A percentile compares a stretch with the other conserved stretches of the same genome.
Evolutionary conservation across 2,113 vertebrate species (phyloP).

Genomic region (Silurus glanis): DNA sequence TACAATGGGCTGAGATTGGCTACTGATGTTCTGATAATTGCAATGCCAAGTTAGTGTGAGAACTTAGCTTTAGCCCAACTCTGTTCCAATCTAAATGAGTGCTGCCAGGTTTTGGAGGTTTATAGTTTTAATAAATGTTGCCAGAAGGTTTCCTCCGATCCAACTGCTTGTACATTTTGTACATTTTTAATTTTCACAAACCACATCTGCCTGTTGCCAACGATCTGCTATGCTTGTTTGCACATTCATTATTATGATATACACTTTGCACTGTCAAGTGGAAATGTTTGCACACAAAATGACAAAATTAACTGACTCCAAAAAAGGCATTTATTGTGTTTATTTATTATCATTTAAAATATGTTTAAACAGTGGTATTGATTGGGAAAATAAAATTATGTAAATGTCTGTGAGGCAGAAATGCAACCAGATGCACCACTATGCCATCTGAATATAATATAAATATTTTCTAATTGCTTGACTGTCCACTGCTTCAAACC

Average conservation of each 20-base stretch:
- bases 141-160: conserved; percentile 3
- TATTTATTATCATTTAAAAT: background rate
- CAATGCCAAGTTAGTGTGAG: background rate
- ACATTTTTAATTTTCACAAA: conserved; percentile 14
- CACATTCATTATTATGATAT: conserved; percentile 23
- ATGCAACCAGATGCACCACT: background rate
- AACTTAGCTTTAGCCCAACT: conserved; percentile 3
- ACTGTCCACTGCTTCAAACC: background rate
- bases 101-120: conserved; percentile 10
- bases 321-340: background rate
- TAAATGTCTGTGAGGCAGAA: background rate
- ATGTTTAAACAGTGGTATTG: background rate
- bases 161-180: conserved; percentile 10
- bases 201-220: conserved; percentile 14
- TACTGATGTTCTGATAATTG: background rate
- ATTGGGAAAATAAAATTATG: background rate
- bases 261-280: background rate
- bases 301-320: background rate
- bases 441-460: background rate
- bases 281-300: background rate
- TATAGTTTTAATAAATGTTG: conserved; percentile 8
- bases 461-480: background rate
- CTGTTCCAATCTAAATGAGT: background rate
- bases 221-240: conserved; percentile 11
- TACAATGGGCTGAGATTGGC: conserved; percentile 12